Evolutionary conservation across 2,888 invertebrate species (phyloP), one percentile per base, ranked within the genome.

Genomic region (Nomada flava): DNA sequence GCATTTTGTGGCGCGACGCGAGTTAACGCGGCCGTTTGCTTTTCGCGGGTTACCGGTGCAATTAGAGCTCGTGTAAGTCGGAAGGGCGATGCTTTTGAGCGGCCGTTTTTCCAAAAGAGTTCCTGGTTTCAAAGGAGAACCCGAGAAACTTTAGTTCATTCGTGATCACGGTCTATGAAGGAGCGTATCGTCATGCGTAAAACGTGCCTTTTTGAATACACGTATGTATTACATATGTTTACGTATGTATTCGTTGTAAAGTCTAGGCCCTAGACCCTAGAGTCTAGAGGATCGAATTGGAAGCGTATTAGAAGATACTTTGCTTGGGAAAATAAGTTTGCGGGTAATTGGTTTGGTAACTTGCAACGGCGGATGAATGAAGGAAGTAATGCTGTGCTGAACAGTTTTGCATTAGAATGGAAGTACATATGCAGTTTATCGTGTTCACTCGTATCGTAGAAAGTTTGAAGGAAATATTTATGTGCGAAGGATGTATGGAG

Each of bases 1-100:
- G 15, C 59, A 57, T 65, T 71, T 26, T 20, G 42, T 53, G 65
- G 7, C 20, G 53, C 9, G 26, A 23, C 23, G 11, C 36, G 64
- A 44, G 42, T 55, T 52, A 69, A 62, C 15, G 47, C 62, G 42
- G 18, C 55, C 11, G 15, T 60, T 68, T 57, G 44, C 36, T 44
- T 57, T 76, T 67, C 7, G 29, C 29, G 29, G 29, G 7, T 29
- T 57, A 20, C 47, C 15, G 18, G 18, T 15, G 62, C 15, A 76
- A 76, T 15, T 36, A 15, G 23, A 53, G 42, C 15, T 57, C 36
- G 52, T 47, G 29, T 44, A 57, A 68, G 23, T 15, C n/a, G 50
- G 7, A 52, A 68, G 55, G 55, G 29, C 7, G 13, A 11, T n/a
- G 52, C 23, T 44, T 57, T 44, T 55, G 23, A 55, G 13, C 50